Base-by-base conservation (phyloP, 2,797 vertebrate genomes). In the Amniataba percoides region DNA sequence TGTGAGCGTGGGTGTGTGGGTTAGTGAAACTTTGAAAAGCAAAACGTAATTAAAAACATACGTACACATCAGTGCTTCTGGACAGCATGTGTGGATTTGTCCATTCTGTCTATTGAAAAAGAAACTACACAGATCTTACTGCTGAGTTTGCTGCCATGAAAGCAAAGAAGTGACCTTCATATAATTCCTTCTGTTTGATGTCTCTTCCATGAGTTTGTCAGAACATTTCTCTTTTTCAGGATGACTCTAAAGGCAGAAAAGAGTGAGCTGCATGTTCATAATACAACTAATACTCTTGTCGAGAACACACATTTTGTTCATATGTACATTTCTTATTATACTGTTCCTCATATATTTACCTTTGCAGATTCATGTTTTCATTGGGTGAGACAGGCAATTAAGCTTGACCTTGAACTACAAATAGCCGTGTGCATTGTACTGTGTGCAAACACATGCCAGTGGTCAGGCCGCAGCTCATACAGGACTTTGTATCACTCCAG, bases 11-110 rank as follows among this genome's bases (percentile, higher is more conserved):
- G 52, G 5, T 68, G 66, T 56, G 67, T 71, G 74, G 58, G 53
- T 36, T 62, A 68, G 25, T n/a, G 16, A 42, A 76, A 73, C 53
- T 61, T 75, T 60, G 25, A 23, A 21, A 77, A 67, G 62, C 18
- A 59, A 25, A 67, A 81, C 56, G 39, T 52, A 73, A 73, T 79
- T 57, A 69, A 57, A 76, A 56, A 16, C 73, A 27, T 78, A 60
- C 65, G 46, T 42, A 56, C 78, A 71, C 52, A 59, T 49, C 18
- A 40, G 3, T 74, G 49, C 36, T 40, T 43, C 63, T 10, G 34
- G 48, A 58, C 52, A 43, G 23, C 45, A 5, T 39, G 52, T 42
- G 45, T 67, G 59, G 39, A 58, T 18, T n/a, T 15, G 21, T 34
- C 18, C 18, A 53, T 60, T 42, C 10, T 45, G 16, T 65, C 55